Evolutionary conservation across 2,113 vertebrate species (phyloP).

Genomic region (Xyrauchen texanus): DNA sequence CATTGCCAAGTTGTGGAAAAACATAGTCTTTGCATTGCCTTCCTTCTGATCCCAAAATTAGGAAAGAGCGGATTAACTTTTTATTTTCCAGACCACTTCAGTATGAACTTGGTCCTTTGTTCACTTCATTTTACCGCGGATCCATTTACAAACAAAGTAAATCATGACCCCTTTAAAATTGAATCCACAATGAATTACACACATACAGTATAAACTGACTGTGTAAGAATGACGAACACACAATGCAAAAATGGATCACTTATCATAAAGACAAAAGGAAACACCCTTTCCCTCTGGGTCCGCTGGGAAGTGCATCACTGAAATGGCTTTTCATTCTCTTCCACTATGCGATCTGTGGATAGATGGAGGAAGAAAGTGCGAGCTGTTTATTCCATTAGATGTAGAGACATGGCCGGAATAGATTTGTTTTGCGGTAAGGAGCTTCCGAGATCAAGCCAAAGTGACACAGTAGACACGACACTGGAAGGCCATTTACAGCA

Average conservation of each 20-base stretch:
- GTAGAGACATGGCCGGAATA: slow-evolving; percentile 18
- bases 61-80: too few relatives aligned
- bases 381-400: slow-evolving; percentile 65
- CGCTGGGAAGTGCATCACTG: slow-evolving; percentile 58
- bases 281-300: slow-evolving; percentile 45
- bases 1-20: too few relatives aligned
- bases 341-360: slow-evolving; percentile 54
- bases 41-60: too few relatives aligned
- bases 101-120: too few relatives aligned
- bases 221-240: slow-evolving; percentile 31
- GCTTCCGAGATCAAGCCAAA: slow-evolving; percentile 18
- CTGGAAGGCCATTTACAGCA: neutral
- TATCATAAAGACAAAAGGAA: slow-evolving; percentile 63
- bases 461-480: neutral
- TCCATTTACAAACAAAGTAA: too few relatives aligned
- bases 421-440: slow-evolving; percentile 36
- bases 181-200: slow-evolving; percentile 1
- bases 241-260: slow-evolving; percentile 42
- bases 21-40: too few relatives aligned
- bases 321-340: slow-evolving; percentile 61
- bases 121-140: too few relatives aligned
- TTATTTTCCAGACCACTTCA: too few relatives aligned
- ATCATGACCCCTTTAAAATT: slow-evolving; percentile 41
- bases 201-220: neutral
- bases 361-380: slow-evolving; percentile 25